phyloP scores from a whole-genome alignment of 2,888 invertebrate genomes.

The Ecliptopera silaceata region DNA sequence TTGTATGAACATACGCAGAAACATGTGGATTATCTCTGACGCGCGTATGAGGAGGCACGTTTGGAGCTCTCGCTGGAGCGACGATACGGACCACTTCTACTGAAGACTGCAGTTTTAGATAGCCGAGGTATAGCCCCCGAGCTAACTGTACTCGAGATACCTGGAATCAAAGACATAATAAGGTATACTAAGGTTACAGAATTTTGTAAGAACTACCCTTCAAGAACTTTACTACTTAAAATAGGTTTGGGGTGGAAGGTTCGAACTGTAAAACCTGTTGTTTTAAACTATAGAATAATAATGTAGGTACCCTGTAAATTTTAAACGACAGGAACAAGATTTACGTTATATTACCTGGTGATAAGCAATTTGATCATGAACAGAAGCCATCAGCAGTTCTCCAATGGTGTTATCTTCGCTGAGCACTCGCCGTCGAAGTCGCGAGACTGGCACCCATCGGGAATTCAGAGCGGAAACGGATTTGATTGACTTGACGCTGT shows the following conservation, averaged over 20 bases:
- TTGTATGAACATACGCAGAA: conserved; percentile 90
- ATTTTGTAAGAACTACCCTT: too few species aligned
- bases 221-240: too few species aligned
- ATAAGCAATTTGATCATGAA: conserved; percentile 89
- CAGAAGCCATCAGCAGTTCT: conserved; percentile 93
- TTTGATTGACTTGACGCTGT: conserved; percentile 89
- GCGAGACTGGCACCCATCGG: conserved; percentile 95
- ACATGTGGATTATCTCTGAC: conserved; percentile 98
- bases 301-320: too few species aligned
- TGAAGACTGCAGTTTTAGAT: conserved; percentile 97
- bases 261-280: too few species aligned
- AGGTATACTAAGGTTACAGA: too few species aligned
- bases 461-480: conserved; percentile 94
- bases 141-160: conserved; percentile 92
- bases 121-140: conserved; percentile 96
- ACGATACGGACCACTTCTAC: conserved; percentile 97
- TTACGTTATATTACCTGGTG: conserved; percentile 79
- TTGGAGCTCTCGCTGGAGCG: conserved; percentile 95
- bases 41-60: conserved; percentile 96
- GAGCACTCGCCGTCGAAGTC: conserved; percentile 90
- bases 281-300: too few species aligned
- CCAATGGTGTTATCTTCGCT: conserved; percentile 89
- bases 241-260: too few species aligned
- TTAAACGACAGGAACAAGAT: too few species aligned
- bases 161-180: conserved; percentile 63